Evolutionary conservation across 2,888 invertebrate genomes (phyloP), one percentile per base, ranked within the genome.

Genomic region (Torymus tubicola): DNA sequence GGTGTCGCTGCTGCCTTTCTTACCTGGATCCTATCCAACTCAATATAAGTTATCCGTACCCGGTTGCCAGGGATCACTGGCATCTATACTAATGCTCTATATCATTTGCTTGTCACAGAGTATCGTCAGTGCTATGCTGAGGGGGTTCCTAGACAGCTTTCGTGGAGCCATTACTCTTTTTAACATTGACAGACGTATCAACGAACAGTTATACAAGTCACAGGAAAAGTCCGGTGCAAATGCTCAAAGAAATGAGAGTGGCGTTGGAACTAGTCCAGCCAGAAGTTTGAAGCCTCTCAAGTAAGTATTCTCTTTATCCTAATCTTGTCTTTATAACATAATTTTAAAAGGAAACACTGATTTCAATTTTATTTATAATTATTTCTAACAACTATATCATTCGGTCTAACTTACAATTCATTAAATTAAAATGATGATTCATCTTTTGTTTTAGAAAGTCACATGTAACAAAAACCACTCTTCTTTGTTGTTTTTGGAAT

Each of bases 401-500:
- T n/a, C n/a, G n/a, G n/a, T n/a, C n/a, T n/a, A n/a, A n/a, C n/a
- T n/a, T n/a, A n/a, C n/a, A n/a, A n/a, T n/a, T n/a, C n/a, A n/a
- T n/a, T n/a, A n/a, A n/a, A n/a, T n/a, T n/a, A n/a, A n/a, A 58
- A 57, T 18, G 1, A 14, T 13, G 8, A 67, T 68, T 73, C 31
- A 64, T 81, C 74, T 68, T 76, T 58, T 57, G 42, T 93, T 93
- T 31, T 92, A 97, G 97, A 85, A 95, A 96, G 92, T 96, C 96
- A 73, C 96, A 96, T 92, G 95, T 98, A 86, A 93, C 96, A 86
- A 95, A 95, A 87, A 93, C 97, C 87, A 95, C 97, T 52, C 89
- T 96, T 82, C 96, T 97, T 89, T 97, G 97, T 90, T 96, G 96
- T 87, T 93, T 94, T 68, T 92, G 97, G 52, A 97, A 98, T 89